phyloP scores from a whole-genome alignment of 2,888 invertebrate genomes.

The Torymus tubicola region DNA sequence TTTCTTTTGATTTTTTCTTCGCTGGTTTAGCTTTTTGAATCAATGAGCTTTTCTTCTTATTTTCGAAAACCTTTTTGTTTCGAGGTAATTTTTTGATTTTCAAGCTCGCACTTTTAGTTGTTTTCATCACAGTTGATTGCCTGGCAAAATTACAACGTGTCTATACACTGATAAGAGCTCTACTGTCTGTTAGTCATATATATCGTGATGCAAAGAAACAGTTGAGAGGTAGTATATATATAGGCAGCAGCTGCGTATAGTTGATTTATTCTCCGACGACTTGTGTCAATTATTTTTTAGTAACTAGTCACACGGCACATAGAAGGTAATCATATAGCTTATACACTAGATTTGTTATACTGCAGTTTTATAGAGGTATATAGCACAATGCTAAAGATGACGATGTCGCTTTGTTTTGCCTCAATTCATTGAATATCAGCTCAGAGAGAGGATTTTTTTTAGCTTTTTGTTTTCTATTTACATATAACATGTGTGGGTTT shows the following conservation, averaged over 20 bases:
- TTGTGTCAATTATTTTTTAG: conserved; percentile 28
- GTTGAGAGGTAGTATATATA: not conserved
- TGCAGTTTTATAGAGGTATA: not conserved
- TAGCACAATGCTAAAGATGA: not conserved
- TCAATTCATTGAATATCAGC: not conserved
- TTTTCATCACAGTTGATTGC: conserved; percentile 53
- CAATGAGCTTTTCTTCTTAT: conserved; percentile 18
- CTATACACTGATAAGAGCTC: not conserved
- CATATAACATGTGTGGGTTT: not conserved
- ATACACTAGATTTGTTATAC: conserved; percentile 29
- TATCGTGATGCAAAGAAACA: not conserved
- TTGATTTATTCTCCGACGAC: conserved; percentile 32
- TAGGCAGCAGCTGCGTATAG: not conserved
- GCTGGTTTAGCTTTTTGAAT: conserved; percentile 3
- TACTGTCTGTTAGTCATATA: conserved; percentile 23
- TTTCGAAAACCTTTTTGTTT: conserved; percentile 1
- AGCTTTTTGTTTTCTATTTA: conserved; percentile 17
- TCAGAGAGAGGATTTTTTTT: not conserved
- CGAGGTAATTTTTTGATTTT: conserved; percentile 33
- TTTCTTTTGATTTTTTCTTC: conserved; percentile 10
- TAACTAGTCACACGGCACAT: conserved; percentile 27
- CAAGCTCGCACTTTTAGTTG: conserved; percentile 52
- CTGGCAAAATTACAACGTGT: conserved; percentile 37
- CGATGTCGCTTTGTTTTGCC: not conserved
- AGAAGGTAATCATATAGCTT: not conserved